Evolutionary conservation across 1,140 invertebrate genomes (phyloP), one percentile per base, ranked within the genome.

Genomic region (Aphis craccivora): DNA sequence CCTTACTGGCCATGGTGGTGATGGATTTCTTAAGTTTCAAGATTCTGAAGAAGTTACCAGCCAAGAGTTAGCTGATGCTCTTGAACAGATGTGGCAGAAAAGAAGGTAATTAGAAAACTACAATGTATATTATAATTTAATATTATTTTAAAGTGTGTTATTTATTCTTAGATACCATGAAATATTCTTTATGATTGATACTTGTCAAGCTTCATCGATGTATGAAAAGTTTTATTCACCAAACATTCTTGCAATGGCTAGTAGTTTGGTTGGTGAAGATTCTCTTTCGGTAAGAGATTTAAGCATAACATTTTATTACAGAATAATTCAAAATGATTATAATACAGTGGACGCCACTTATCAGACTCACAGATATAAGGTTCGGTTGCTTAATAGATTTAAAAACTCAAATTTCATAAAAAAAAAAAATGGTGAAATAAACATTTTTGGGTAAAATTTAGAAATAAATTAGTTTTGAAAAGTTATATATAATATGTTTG

Each of bases 21-120:
- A 99, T 96, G 99, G 99, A 0, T 99, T 99, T 95, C 96, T 99
- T 0, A 99, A 99, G 95, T 99, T 99, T 95, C 99, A 99, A 96
- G 99, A 99, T 95, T 98, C 99, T 2, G 99, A 99, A 95, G 99
- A 99, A 96, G 98, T 99, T 23, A 99, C 99, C n/a, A 99, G 98
- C 95, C 98, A 99, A 95, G 99, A 99, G 95, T 96, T 99, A 94
- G 99, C 99, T 35, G 99, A 99, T 97, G 99, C 99, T 51, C 96
- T 99, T 94, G 98, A 99, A 95, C 99, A 99, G 96, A 99, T 99
- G 99, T 99, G 98, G 98, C 98, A 99, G 95, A 99, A 99, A 95
- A 97, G 97, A 95, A 97, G 99, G 97, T 98, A 95, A 93, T 45
- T 91, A 43, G 48, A 53, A 53, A 90, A 23, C 22, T 40, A 6